Percentiles rank a stretch among this genome's conserved stretches.
Evolutionary conservation across 2,888 invertebrate genomes (phyloP).

Genomic region (Phasia obesa): DNA sequence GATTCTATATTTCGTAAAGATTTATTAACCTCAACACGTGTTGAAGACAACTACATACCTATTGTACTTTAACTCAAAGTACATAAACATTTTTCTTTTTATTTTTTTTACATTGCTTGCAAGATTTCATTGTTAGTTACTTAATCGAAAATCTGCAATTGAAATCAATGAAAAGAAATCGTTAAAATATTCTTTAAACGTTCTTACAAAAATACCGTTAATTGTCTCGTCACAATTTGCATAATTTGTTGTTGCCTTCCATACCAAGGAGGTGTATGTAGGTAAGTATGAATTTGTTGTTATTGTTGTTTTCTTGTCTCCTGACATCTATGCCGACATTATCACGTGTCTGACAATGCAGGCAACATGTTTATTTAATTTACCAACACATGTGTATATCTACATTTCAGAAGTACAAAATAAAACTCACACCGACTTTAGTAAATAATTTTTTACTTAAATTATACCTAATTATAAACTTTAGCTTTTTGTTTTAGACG

Average conservation of each 20-base stretch:
- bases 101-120: background rate
- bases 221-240: conserved; percentile 54
- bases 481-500: background rate
- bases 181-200: conserved; percentile 54
- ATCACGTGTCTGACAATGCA: conserved; percentile 60
- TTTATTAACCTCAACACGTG: too few relatives aligned
- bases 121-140: conserved; percentile 9
- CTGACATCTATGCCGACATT: conserved; percentile 37
- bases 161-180: conserved; percentile 3
- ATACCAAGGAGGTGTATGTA: background rate
- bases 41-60: too few relatives aligned
- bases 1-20: too few relatives aligned
- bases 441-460: background rate
- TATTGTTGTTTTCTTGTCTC: conserved; percentile 13
- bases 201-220: conserved; percentile 56
- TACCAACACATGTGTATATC: background rate
- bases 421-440: background rate
- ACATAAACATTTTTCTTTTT: background rate
- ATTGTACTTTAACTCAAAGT: too few relatives aligned
- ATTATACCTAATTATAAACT: too few relatives aligned
- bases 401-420: background rate
- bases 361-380: conserved; percentile 43
- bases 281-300: background rate
- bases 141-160: conserved; percentile 10
- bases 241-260: conserved; percentile 34